Base-by-base conservation (phyloP, 2,113 vertebrate species). In the Heterotilapia buettikoferi region DNA sequence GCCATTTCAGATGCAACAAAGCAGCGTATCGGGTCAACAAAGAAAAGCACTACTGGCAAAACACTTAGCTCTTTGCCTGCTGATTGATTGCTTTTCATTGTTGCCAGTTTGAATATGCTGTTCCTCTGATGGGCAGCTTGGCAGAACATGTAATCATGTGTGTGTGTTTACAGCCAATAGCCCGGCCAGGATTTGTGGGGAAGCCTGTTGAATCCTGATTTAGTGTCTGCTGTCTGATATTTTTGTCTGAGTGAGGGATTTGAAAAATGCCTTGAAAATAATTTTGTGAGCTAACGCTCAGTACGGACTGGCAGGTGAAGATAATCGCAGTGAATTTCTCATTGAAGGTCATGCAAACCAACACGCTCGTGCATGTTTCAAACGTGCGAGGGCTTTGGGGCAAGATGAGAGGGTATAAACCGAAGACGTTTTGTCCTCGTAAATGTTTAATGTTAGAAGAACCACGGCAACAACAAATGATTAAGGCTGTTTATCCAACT, bases 81-180 rank as follows among this genome's bases (percentile, higher is more conserved):
- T 86, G 82, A 90, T 63, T 84, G 88, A 89, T 82, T 80, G 88
- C 87, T 76, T 91, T 84, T 86, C 73, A 83, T 47, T 90, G 85
- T 78, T 82, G 87, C 87, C 87, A 88, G 61, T 90, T 61, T 86
- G 53, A 88, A 80, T 76, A 78, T 63, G 54, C 26, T 73, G 84
- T 66, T 82, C 76, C 54, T 82, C 50, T 50, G 47, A 79, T 79
- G 38, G 82, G 81, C 85, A 84, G 81, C 78, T 76, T 81, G 81
- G 43, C 78, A 54, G 78, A 54, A 29, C 78, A 14, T 81, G 50
- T 40, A 24, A 61, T 29, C 45, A 24, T 7, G 33, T 76, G 82
- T 87, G 79, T 79, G 38, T 38, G 84, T 54, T 57, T 54, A 6
- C 66, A 82, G 84, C 63, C 76, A 80, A 76, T 80, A 73, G 73